Base-by-base conservation (phyloP, 2,888 invertebrate species). In the Leptopilina drosophilae region DNA sequence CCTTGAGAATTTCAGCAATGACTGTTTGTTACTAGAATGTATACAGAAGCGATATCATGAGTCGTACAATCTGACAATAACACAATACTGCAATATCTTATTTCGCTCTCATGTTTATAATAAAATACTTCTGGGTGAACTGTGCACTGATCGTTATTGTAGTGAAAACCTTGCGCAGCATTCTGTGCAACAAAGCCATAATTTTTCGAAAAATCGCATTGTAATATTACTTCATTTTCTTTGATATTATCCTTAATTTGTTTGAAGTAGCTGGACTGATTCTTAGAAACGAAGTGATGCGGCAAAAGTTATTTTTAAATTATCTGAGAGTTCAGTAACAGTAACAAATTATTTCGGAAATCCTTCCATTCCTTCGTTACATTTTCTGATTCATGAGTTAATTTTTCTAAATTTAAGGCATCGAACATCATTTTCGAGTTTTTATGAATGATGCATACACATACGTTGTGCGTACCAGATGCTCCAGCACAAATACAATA, bases 201-300 rank as follows among this genome's bases (percentile, higher is more conserved):
- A 40, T 80, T 80, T 73, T 80, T 73, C n/a, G 76, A 76, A 62
- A 79, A 79, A 20, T 79, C 79, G 62, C 59, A 49, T 26, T 62
- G 76, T 46, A 79, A 62, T 26, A 79, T 20, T 56, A 80, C 73
- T 65, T 80, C 75, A 53, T 56, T 77, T 64, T 33, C n/a, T 11
- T 15, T 26, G n/a, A 80, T 7, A 56, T 77, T 78, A 12, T 66
- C 76, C n/a, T 6, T 80, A 8, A 46, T 46, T 1, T 46, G 1
- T 46, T 46, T 46, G 46, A 2, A 46, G 4, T 46, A 15, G 11
- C 64, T 59, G 75, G 77, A 67, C 64, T 81, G 80, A 5, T 79
- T 64, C 9, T 80, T 65, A 11, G 80, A 42, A 53, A 82, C 79
- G n/a, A 81, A 81, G 12, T 26, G 8, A 40, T 78, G 59, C 8